Percentiles rank a stretch among this genome's conserved stretches.
Evolutionary conservation across 2,113 vertebrate genomes (phyloP).

Genomic region (Apaloderma vittatum): DNA sequence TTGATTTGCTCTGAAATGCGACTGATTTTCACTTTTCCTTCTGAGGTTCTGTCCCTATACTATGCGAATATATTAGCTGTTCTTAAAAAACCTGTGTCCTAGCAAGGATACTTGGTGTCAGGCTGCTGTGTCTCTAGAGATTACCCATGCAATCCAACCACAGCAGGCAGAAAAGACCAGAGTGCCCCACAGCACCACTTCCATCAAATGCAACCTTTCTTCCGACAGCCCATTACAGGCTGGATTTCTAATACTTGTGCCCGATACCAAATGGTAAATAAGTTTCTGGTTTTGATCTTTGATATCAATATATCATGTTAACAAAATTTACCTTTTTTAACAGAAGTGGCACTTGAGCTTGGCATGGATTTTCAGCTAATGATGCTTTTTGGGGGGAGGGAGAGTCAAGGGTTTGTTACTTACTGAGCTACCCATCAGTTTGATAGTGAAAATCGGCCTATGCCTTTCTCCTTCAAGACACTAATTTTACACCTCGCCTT

Average conservation of each 20-base stretch:
- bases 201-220: neutral
- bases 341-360: neutral
- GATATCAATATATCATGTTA: neutral
- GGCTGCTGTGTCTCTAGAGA: neutral
- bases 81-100: neutral
- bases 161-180: neutral
- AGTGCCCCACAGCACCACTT: neutral
- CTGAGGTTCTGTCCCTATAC: neutral
- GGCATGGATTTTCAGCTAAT: conserved; percentile 28
- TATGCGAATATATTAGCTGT: neutral
- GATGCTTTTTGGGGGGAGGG: neutral
- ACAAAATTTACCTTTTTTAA: neutral
- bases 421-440: conserved; percentile 36
- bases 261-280: neutral
- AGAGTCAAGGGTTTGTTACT: neutral
- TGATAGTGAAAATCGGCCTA: conserved; percentile 41
- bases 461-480: conserved; percentile 27
- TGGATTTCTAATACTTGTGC: neutral
- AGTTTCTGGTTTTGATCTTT: neutral
- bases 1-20: conserved; percentile 38
- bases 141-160: neutral
- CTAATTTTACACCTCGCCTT: conserved; percentile 30
- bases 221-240: neutral
- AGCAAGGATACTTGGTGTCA: neutral
- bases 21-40: conserved; percentile 3